These are phyloP conservation scores for Acrobeloides nanus DNA, from an alignment of 2,888 invertebrate species.

Conservation along the genomic window DNA sequence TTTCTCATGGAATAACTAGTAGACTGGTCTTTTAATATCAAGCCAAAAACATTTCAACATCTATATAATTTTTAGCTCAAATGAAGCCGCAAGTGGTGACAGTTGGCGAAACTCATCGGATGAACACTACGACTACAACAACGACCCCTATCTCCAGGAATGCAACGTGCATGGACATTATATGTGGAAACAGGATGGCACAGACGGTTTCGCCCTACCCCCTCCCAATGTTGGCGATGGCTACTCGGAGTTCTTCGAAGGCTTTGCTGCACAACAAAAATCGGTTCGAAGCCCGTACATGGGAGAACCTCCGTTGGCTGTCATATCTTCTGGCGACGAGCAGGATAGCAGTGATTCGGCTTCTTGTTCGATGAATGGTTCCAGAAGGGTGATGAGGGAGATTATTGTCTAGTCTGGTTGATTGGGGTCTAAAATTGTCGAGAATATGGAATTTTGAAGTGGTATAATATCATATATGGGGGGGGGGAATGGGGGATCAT, in stretches of 20 bases:
- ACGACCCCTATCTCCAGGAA: conserved; percentile 22
- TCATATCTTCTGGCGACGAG: conserved; percentile 5
- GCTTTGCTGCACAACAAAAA: background rate
- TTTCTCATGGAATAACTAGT: too few relatives aligned
- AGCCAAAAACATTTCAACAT: background rate
- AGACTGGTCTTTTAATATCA: too few relatives aligned
- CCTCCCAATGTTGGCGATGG: background rate
- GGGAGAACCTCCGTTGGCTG: background rate
- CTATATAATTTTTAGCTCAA: conserved; percentile 5
- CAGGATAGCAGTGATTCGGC: conserved; percentile 11
- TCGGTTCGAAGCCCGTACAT: background rate
- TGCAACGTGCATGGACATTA: conserved; percentile 1
- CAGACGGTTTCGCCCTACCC: background rate
- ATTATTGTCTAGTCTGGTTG: conserved; percentile 13
- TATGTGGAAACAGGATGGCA: background rate
- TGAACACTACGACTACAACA: conserved; percentile 18
- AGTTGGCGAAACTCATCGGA: conserved; percentile 11
- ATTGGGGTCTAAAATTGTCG: too few relatives aligned
- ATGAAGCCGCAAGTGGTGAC: conserved; percentile 12
- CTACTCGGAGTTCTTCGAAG: conserved; percentile 2
- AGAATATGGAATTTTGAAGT: too few relatives aligned
- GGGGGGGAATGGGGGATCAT: too few relatives aligned
- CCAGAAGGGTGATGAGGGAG: conserved; percentile 16
- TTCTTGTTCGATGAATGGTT: conserved; percentile 7
- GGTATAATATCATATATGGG: too few relatives aligned